Conservation (phyloP, 2,113 vertebrate genomes). For the Lycaon pictus region DNA sequence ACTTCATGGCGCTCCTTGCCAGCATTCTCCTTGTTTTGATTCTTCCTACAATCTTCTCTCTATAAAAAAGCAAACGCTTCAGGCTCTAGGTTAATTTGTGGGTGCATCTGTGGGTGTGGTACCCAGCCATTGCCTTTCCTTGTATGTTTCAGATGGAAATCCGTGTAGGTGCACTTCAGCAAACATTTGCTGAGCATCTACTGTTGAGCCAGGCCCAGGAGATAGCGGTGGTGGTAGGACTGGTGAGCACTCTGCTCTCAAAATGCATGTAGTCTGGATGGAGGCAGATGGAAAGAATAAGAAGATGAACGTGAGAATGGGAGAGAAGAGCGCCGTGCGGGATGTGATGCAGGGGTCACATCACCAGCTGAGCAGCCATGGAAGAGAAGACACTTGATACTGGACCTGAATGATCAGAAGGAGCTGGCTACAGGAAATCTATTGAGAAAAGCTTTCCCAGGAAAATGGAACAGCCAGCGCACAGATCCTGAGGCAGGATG, state of each 20-base stretch:
- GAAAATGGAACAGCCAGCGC: not conserved
- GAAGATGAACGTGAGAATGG: fast-evolving
- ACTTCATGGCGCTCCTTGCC: fast-evolving
- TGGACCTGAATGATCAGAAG: not conserved
- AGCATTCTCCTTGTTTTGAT: not conserved
- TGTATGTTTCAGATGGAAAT: not conserved
- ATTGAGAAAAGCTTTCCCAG: not conserved
- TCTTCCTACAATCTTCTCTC: too few relatives aligned
- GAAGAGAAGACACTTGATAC: too few relatives aligned
- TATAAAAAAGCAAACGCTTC: fast-evolving
- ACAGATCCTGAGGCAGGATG: not conserved
- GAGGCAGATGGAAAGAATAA: not conserved
- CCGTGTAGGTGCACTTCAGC: not conserved
- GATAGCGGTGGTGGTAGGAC: not conserved
- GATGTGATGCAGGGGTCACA: fast-evolving
- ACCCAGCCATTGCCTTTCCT: not conserved
- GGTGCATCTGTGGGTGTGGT: not conserved
- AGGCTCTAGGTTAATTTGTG: not conserved
- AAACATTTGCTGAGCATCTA: not conserved
- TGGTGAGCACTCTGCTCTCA: fast-evolving
- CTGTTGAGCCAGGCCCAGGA: not conserved
- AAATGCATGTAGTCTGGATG: too few relatives aligned
- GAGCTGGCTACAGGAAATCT: fast-evolving
- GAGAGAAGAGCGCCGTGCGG: not conserved
- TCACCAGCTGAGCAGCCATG: fast-evolving